phyloP scores from a whole-genome alignment of 1,140 invertebrate genomes.

The Cydia pomonella region DNA sequence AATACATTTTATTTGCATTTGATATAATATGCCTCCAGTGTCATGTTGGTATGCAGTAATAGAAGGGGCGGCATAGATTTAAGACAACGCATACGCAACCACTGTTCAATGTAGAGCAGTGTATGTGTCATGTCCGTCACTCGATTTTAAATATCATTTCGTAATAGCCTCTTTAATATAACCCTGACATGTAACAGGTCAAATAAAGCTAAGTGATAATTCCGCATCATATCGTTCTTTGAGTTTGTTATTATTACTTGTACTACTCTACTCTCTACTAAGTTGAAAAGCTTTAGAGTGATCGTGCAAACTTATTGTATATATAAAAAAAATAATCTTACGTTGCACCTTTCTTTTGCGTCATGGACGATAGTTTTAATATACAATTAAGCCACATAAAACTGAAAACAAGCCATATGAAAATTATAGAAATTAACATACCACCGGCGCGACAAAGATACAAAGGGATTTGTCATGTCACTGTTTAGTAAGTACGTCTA shows the following conservation, averaged over 20 bases:
- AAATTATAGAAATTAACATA: conserved; percentile 23
- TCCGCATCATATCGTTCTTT: neutral
- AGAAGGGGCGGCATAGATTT: conserved; percentile 18
- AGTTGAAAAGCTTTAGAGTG: neutral
- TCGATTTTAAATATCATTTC: conserved; percentile 2
- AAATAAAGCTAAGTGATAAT: neutral
- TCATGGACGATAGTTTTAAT: neutral
- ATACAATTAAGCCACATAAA: neutral
- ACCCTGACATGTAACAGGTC: conserved; percentile 11
- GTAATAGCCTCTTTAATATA: neutral
- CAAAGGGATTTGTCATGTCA: conserved; percentile 30
- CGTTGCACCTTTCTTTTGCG: neutral
- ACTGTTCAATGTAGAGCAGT: conserved; percentile 19
- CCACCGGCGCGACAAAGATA: conserved; percentile 21
- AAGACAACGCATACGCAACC: conserved; percentile 16
- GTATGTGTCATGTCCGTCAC: conserved; percentile 6
- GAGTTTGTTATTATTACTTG: neutral
- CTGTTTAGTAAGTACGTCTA: conserved; percentile 45
- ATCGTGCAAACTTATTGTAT: too few relatives aligned
- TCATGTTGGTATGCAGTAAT: conserved; percentile 17
- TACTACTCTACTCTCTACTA: too few relatives aligned
- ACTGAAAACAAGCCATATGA: neutral
- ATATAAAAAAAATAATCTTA: too few relatives aligned
- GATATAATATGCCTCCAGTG: neutral
- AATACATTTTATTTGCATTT: neutral